Base-by-base conservation (phyloP, 2,888 invertebrate species). In the Apamea crenata region DNA sequence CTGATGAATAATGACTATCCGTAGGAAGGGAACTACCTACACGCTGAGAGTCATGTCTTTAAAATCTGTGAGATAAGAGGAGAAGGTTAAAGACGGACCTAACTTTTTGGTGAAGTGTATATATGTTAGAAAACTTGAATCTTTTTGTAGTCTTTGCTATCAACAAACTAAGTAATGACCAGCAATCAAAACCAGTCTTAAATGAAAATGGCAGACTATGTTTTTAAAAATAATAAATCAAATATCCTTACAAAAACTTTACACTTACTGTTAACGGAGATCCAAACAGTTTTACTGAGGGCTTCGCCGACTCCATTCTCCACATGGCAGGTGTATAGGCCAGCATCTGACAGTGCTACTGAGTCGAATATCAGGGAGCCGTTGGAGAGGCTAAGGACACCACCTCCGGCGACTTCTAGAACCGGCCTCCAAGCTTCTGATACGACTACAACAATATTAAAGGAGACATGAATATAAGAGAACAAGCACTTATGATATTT, bases 301-400 rank as follows among this genome's bases (percentile, higher is more conserved):
- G 97, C 96, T 80, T 96, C 97, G 0, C 97, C 97, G 0, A 97
- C 97, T 0, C 97, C 97, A n/a, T 97, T 97, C 79, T 97, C 97
- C 0, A 97, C 97, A 50, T 97, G 96, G 18, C 97, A 97, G 0
- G 97, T 97, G 65, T 97, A 97, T 0, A 96, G 89, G 1, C 97
- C 97, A 47, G 96, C 97, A 73, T 97, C 97, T 0, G 96, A 95
- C 0, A 97, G 83, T 0, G 97, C 96, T 6, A 97, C 97, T 0
- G 96, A 94, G 82, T 96, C 96, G 78, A 96, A 96, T 84, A 96
- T 96, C 8, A 97, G 91, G 2, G 97, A 97, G 0, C 97, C 97
- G 56, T 97, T 97, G 0, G 97, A 95, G 1, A 97, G 88, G 82
- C 97, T 97, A 0, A 97, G 89, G 0, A 97, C 96, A 1, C 97